A percentile compares a stretch with the other conserved stretches of the same genome.
phyloP scores from a whole-genome alignment of 2,113 vertebrate species.

The Struthio camelus region DNA sequence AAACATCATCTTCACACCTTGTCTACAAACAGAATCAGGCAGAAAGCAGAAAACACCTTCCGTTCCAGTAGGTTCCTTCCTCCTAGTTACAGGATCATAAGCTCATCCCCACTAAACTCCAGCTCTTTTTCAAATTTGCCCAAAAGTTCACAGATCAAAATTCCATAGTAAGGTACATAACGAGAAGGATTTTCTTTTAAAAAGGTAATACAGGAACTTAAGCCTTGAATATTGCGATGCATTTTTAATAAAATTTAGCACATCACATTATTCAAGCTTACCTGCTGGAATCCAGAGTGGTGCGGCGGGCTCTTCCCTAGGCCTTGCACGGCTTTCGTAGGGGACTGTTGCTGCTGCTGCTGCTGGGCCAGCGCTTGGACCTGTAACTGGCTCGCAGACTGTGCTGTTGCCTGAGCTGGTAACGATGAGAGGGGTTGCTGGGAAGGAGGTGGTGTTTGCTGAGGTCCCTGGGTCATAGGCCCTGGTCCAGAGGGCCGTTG shows the following conservation, averaged over 20 bases:
- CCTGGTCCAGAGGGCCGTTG: conserved; percentile 94
- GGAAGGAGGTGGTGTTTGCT: conserved; percentile 82
- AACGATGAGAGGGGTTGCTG: conserved; percentile 81
- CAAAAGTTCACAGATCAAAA: neutral
- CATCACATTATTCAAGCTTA: conserved; percentile 18
- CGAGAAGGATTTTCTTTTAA: neutral
- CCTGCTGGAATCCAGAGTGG: conserved; percentile 93
- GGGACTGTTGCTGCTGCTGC: conserved; percentile 80
- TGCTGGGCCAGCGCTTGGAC: conserved; percentile 86
- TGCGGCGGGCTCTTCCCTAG: conserved; percentile 93
- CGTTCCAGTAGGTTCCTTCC: neutral
- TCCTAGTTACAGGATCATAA: neutral
- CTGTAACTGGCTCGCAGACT: conserved; percentile 87
- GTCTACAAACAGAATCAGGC: neutral
- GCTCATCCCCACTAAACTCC: neutral
- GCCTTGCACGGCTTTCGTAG: conserved; percentile 86
- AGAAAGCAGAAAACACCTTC: neutral
- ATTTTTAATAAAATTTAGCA: neutral
- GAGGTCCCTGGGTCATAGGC: conserved; percentile 86
- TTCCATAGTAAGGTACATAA: neutral
- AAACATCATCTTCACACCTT: neutral
- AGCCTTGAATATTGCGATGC: neutral
- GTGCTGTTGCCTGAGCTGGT: conserved; percentile 85
- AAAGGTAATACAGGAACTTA: neutral
- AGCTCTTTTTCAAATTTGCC: neutral